These are phyloP conservation scores for Chloroclystis v-ata DNA, from an alignment of 2,888 invertebrate genomes.

Conservation along the genomic window DNA sequence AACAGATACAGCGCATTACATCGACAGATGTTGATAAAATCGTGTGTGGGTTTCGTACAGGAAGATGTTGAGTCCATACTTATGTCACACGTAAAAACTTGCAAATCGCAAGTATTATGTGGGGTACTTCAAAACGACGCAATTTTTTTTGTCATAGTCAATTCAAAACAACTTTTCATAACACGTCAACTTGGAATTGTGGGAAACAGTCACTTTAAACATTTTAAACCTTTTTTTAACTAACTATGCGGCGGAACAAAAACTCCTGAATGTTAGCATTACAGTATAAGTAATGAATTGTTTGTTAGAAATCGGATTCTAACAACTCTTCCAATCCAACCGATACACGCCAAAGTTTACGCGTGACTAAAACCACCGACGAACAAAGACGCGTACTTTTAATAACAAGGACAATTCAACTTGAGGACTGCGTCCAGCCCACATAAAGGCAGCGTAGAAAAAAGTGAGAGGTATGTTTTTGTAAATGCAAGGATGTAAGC, in stretches of 20 bases:
- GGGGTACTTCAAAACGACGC: too few relatives aligned
- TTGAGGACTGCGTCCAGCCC: background rate
- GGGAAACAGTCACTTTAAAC: too few relatives aligned
- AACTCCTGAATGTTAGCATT: too few relatives aligned
- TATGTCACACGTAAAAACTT: too few relatives aligned
- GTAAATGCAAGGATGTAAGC: background rate
- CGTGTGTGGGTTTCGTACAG: constrained; percentile 39
- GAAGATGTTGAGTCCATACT: constrained; percentile 19
- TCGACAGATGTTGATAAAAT: constrained; percentile 16
- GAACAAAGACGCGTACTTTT: constrained; percentile 43
- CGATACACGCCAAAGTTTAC: constrained; percentile 57
- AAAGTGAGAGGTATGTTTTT: background rate
- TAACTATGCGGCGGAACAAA: too few relatives aligned
- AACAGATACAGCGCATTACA: background rate
- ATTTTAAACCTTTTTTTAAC: too few relatives aligned
- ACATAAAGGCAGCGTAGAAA: background rate
- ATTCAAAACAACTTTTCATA: too few relatives aligned
- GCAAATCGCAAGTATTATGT: too few relatives aligned
- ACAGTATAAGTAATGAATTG: background rate
- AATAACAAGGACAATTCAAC: constrained; percentile 38
- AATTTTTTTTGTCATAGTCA: too few relatives aligned
- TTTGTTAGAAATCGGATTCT: constrained; percentile 4
- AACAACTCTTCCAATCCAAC: constrained; percentile 52
- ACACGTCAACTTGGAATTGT: too few relatives aligned
- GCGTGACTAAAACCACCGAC: constrained; percentile 62